Percentiles rank a stretch among this genome's conserved stretches.
These are phyloP conservation scores for Eupithecia centaureata DNA, from an alignment of 2,888 invertebrate genomes.

Conservation along the genomic window DNA sequence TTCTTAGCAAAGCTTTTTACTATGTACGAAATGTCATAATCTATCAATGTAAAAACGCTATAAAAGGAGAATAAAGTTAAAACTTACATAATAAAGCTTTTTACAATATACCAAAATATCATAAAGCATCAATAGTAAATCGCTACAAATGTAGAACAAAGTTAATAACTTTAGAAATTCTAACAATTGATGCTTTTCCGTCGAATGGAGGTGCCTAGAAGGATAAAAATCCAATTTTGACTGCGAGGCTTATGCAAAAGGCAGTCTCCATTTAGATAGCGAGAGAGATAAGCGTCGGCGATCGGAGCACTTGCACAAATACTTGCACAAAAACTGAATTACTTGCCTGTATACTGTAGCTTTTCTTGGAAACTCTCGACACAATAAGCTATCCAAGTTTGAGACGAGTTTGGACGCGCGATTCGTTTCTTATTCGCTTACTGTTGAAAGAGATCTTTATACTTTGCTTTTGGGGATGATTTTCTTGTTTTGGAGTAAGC, in stretches of 20 bases:
- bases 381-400: constrained; percentile 17
- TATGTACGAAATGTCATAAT: neutral
- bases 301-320: constrained; percentile 63
- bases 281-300: constrained; percentile 62
- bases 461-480: neutral
- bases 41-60: neutral
- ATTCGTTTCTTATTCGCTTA: constrained; percentile 2
- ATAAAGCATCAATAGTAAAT: neutral
- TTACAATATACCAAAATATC: neutral
- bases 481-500: neutral
- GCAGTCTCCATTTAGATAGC: constrained; percentile 65
- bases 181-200: constrained; percentile 39
- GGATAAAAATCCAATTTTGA: constrained; percentile 69
- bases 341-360: constrained; percentile 39
- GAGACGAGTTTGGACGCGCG: constrained; percentile 1
- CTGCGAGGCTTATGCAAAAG: constrained; percentile 65
- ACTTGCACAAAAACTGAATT: constrained; percentile 71
- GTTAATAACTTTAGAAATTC: constrained; percentile 15
- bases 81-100: constrained; percentile 8
- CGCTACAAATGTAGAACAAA: neutral
- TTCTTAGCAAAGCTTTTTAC: neutral
- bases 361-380: constrained; percentile 19
- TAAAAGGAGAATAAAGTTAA: neutral
- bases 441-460: neutral
- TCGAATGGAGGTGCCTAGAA: constrained; percentile 52